phyloP scores from a whole-genome alignment of 2,888 invertebrate genomes.

The Macrostomum cliftonense region DNA sequence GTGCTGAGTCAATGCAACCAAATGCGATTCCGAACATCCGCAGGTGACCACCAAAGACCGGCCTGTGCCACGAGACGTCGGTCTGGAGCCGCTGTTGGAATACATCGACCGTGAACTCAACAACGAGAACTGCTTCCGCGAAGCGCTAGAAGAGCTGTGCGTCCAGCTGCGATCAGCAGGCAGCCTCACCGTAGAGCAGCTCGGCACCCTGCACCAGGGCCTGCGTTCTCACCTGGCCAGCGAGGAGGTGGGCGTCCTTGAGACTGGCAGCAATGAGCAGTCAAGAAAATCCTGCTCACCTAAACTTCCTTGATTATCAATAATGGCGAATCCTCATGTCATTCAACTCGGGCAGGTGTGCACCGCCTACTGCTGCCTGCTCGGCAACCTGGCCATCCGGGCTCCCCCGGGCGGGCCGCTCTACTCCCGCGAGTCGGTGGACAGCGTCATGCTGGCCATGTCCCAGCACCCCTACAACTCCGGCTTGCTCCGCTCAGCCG shows the following conservation, averaged over 20 bases:
- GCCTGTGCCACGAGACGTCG: conserved; percentile 20
- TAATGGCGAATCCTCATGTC: too few relatives aligned
- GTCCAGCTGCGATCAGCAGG: conserved; percentile 1
- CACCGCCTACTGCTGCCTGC: too few relatives aligned
- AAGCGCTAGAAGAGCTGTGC: conserved; percentile 21
- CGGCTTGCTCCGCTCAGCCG: conserved; percentile 21
- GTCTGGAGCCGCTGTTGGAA: conserved; percentile 19
- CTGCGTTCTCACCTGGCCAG: conserved; percentile 15
- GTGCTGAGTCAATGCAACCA: too few relatives aligned
- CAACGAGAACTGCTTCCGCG: conserved; percentile 22
- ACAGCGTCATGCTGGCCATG: conserved; percentile 22
- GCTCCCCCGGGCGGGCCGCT: conserved; percentile 12
- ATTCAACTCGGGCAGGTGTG: too few relatives aligned
- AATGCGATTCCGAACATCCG: too few relatives aligned
- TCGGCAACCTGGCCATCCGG: too few relatives aligned
- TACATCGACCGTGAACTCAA: conserved; percentile 22
- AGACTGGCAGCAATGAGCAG: too few relatives aligned
- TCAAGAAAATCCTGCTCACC: too few relatives aligned
- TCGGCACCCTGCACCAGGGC: too few relatives aligned
- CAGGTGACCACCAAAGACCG: not conserved
- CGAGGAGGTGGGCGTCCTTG: conserved; percentile 10
- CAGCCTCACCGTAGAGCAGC: too few relatives aligned
- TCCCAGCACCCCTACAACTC: conserved; percentile 18
- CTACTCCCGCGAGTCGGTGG: conserved; percentile 23
- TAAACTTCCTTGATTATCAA: too few relatives aligned